Percentiles rank a stretch among this genome's conserved stretches.
Conservation (phyloP, 2,888 invertebrate genomes). For the Ditylenchus weischeri region DNA sequence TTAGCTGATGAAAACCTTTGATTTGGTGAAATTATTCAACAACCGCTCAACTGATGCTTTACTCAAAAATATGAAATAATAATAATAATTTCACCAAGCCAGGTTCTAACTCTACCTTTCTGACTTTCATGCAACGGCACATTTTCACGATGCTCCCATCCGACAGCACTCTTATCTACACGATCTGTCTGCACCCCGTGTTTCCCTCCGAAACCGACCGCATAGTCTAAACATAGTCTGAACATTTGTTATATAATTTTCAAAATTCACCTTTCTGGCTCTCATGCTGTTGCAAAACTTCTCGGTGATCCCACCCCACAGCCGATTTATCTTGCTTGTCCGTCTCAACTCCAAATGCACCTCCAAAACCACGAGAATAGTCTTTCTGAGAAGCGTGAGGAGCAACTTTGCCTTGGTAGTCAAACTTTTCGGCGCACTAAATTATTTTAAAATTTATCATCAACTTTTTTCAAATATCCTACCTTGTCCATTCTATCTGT, state of each 20-base stretch:
- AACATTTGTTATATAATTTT: too few relatives aligned
- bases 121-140: constrained; percentile 79
- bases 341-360: constrained; percentile 37
- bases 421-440: constrained; percentile 35
- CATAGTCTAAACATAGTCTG: constrained; percentile 22
- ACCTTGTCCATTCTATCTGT: constrained; percentile 51
- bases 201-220: constrained; percentile 39
- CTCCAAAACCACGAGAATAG: constrained; percentile 35
- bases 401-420: constrained; percentile 71
- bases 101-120: constrained; percentile 59
- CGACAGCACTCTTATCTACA: constrained; percentile 71
- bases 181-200: constrained; percentile 59
- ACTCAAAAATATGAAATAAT: too few relatives aligned
- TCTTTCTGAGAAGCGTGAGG: constrained; percentile 67
- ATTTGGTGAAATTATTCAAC: too few relatives aligned
- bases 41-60: too few relatives aligned
- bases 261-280: constrained; percentile 66
- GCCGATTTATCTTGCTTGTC: constrained; percentile 71
- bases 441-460: background rate
- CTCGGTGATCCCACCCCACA: constrained; percentile 77
- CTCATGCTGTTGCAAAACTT: constrained; percentile 77
- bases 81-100: background rate
- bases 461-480: too few relatives aligned
- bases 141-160: constrained; percentile 80
- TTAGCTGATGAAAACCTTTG: too few relatives aligned